Conservation (phyloP, 1,140 invertebrate genomes). For the Schlechtendalia chinensis region DNA sequence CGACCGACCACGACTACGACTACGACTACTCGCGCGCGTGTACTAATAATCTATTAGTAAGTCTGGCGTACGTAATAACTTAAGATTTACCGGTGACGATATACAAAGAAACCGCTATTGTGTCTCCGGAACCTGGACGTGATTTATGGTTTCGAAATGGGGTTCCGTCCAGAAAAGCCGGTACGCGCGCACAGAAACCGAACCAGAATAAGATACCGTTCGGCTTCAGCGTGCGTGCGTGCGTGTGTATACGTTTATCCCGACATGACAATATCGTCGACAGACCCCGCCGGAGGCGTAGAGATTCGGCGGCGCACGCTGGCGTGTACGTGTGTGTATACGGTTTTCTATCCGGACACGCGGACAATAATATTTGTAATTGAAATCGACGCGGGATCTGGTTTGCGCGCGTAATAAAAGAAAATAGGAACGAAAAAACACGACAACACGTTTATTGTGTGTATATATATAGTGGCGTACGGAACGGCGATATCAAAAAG, state of each 20-base stretch:
- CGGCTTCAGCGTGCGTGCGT: neutral
- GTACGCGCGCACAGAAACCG: neutral
- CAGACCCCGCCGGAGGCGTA: conserved; percentile 20
- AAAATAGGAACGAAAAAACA: neutral
- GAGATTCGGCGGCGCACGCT: conserved; percentile 1
- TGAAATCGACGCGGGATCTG: conserved; percentile 40
- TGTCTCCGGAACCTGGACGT: conserved; percentile 24
- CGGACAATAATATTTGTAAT: conserved; percentile 44
- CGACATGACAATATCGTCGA: conserved; percentile 41
- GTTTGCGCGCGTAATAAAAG: conserved; percentile 34
- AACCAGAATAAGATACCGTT: conserved; percentile 44
- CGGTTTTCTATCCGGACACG: neutral
- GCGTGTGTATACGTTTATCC: neutral
- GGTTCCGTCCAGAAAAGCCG: neutral
- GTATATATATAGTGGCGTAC: neutral
- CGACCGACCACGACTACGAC: too few species aligned
- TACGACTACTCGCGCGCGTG: too few species aligned
- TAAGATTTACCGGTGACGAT: conserved; percentile 48
- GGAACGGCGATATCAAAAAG: conserved; percentile 1
- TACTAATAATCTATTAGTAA: conserved; percentile 44
- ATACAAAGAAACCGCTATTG: conserved; percentile 49
- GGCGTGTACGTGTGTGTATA: neutral
- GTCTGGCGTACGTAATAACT: conserved; percentile 38
- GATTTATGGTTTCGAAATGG: conserved; percentile 48
- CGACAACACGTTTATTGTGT: neutral